These are phyloP conservation scores for Microtus oregoni DNA, from an alignment of 2,113 vertebrate genomes.

Conservation along the genomic window DNA sequence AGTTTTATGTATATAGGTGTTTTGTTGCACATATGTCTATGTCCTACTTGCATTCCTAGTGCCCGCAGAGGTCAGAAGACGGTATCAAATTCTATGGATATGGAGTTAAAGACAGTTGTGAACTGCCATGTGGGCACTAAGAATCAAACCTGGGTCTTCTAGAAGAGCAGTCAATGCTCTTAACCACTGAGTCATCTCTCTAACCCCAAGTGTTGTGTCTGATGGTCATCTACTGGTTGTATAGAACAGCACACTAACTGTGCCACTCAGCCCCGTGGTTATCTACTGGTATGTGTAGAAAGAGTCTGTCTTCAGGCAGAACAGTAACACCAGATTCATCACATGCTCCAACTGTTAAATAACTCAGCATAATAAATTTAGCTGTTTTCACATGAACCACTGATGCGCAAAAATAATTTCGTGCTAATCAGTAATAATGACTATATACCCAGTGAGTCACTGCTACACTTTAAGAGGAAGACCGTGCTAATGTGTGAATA, in stretches of 20 bases:
- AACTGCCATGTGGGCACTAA: not conserved
- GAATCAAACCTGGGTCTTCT: not conserved
- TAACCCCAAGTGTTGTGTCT: not conserved
- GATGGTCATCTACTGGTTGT: too few relatives aligned
- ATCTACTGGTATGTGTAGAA: not conserved
- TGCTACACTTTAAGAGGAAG: conserved; percentile 83
- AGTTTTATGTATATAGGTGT: not conserved
- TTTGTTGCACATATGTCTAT: not conserved
- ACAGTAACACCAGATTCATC: conserved; percentile 48
- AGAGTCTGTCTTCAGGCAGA: conserved; percentile 49
- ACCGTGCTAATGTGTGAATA: conserved; percentile 84
- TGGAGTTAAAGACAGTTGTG: not conserved
- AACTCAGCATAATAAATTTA: conserved; percentile 71
- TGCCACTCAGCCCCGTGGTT: not conserved
- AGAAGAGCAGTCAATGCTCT: not conserved
- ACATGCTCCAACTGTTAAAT: conserved; percentile 72
- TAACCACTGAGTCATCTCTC: not conserved
- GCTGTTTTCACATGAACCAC: conserved; percentile 77
- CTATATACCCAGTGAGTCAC: conserved; percentile 83
- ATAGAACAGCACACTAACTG: not conserved
- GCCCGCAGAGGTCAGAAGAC: not conserved
- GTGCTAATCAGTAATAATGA: conserved; percentile 84
- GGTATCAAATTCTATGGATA: not conserved
- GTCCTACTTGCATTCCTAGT: not conserved
- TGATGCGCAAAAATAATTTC: conserved; percentile 79